Evolutionary conservation across 1,140 invertebrate species (phyloP).

Genomic region (Saxidomus purpurata): DNA sequence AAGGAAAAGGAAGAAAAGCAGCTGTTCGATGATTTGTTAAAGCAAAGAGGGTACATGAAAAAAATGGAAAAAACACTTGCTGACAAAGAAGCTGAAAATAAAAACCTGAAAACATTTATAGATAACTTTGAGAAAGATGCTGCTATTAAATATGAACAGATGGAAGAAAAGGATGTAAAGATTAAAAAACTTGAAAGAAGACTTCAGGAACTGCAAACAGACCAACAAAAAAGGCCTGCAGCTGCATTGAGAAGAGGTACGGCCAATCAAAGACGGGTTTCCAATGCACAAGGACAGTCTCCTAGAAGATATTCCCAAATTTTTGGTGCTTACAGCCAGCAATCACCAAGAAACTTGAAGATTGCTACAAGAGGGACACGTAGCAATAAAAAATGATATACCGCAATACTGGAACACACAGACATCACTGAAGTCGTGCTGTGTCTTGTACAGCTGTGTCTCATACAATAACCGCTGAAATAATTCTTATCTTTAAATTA

Average conservation of each 20-base stretch:
- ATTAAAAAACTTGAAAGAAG: constrained; percentile 12
- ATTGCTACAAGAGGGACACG: background rate
- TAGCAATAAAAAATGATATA: background rate
- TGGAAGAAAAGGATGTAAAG: constrained; percentile 24
- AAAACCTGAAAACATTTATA: constrained; percentile 36
- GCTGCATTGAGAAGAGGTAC: background rate
- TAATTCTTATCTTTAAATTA: background rate
- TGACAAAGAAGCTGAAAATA: background rate
- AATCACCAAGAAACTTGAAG: background rate
- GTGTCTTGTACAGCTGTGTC: too few relatives aligned
- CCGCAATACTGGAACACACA: background rate
- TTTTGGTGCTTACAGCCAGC: background rate
- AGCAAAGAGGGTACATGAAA: constrained; percentile 43
- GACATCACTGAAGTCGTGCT: too few relatives aligned
- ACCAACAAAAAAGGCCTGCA: background rate
- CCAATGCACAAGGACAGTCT: constrained; percentile 13
- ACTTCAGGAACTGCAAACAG: background rate
- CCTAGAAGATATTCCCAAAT: background rate
- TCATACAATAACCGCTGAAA: too few relatives aligned
- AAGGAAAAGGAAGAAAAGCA: constrained; percentile 30
- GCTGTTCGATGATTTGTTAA: constrained; percentile 55
- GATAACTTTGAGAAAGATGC: background rate
- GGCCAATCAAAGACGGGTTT: background rate
- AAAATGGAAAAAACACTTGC: constrained; percentile 23
- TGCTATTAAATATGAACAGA: background rate